Conservation (phyloP, 2,888 invertebrate genomes). For the Caenorhabditis angaria region DNA sequence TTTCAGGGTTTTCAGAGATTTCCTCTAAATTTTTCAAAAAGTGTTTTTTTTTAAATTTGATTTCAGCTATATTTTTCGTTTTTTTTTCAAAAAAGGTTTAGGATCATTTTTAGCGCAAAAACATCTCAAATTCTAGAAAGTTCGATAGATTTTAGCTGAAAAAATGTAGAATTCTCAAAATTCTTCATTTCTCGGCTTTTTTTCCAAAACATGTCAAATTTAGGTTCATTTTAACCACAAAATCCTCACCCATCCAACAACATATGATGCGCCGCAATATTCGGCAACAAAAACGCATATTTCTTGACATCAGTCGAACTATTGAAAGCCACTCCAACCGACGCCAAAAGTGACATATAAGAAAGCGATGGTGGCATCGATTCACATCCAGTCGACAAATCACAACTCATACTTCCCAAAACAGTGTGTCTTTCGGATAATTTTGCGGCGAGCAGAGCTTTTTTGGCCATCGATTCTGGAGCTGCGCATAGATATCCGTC, state of each 20-base stretch:
- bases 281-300: constrained; percentile 61
- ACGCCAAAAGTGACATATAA: constrained; percentile 60
- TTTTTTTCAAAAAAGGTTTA: no score
- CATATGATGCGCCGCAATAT: constrained; percentile 65
- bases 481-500: constrained; percentile 66
- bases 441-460: constrained; percentile 60
- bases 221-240: not conserved
- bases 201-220: no score
- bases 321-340: constrained; percentile 65
- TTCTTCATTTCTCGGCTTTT: no score
- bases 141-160: no score
- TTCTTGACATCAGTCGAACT: constrained; percentile 54
- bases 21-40: no score
- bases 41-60: no score
- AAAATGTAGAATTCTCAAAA: no score
- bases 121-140: no score
- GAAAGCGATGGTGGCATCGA: constrained; percentile 67
- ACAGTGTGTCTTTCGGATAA: constrained; percentile 52
- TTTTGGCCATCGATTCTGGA: constrained; percentile 65
- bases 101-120: no score
- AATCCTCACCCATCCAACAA: constrained; percentile 57
- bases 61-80: no score
- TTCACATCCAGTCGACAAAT: constrained; percentile 67
- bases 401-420: constrained; percentile 65
- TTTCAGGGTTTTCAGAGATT: no score